Evolutionary conservation across 92 coral and sea anemone genomes (phyloP).

Genomic region (Palythoa grandiflora): DNA sequence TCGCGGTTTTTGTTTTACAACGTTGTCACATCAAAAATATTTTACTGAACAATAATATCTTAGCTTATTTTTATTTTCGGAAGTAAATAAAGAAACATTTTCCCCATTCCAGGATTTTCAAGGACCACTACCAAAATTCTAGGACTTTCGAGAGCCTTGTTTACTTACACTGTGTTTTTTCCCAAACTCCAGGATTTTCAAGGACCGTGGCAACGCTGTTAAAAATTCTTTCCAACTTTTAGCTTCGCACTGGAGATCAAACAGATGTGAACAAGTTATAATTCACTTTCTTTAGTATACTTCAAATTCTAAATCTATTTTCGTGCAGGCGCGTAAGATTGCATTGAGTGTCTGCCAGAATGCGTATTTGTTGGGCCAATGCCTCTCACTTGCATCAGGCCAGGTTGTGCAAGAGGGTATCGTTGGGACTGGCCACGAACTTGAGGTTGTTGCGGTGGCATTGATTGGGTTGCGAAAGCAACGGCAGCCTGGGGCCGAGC

Average conservation of each 20-base stretch:
- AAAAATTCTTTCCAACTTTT: not conserved
- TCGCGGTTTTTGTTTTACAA: too few relatives aligned
- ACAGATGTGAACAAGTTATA: not conserved
- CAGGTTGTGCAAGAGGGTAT: conserved; percentile 26
- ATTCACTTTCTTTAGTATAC: not conserved
- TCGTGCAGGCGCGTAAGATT: conserved; percentile 28
- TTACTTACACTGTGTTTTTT: too few relatives aligned
- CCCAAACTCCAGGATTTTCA: too few relatives aligned
- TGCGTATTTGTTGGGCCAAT: conserved; percentile 34
- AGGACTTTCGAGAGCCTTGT: too few relatives aligned
- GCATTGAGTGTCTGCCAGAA: conserved; percentile 43
- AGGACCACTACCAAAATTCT: too few relatives aligned
- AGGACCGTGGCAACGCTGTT: too few relatives aligned
- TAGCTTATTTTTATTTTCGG: too few relatives aligned
- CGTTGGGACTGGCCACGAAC: conserved; percentile 33
- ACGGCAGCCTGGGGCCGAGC: conserved; percentile 71
- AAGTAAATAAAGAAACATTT: too few relatives aligned
- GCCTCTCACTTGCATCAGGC: conserved; percentile 41
- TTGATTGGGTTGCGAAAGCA: conserved; percentile 60
- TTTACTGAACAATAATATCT: too few relatives aligned
- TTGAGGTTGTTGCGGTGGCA: conserved; percentile 32
- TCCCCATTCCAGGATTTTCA: too few relatives aligned
- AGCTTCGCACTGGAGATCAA: not conserved
- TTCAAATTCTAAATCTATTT: not conserved
- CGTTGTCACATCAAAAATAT: too few relatives aligned